Conservation (phyloP, 30 jellyfish, hydroid and myxozoan genomes). For the Cassiopea andromeda region DNA sequence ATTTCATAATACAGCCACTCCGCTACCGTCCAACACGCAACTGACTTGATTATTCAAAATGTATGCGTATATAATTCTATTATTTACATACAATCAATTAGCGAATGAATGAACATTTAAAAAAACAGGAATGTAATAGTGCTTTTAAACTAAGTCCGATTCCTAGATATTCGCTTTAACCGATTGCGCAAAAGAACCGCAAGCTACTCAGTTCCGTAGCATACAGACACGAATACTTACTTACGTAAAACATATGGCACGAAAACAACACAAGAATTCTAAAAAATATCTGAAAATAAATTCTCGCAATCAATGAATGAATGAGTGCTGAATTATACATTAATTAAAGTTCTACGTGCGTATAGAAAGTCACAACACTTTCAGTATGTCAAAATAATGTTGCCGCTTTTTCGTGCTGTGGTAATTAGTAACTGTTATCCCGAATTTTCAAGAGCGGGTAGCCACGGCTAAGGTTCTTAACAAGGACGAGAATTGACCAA, state of each 20-base stretch:
- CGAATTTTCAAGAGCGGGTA: too few relatives aligned
- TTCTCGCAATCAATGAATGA: not conserved
- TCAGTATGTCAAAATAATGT: too few relatives aligned
- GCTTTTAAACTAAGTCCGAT: not conserved
- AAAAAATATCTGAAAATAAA: not conserved
- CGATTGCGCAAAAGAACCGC: not conserved
- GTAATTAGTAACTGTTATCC: too few relatives aligned
- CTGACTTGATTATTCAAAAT: not conserved
- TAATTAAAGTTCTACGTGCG: too few relatives aligned
- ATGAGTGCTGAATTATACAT: too few relatives aligned
- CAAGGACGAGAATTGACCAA: too few relatives aligned
- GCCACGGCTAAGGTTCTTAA: too few relatives aligned
- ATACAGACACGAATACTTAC: not conserved
- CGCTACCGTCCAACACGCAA: not conserved
- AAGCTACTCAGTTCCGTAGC: not conserved
- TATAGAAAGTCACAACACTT: too few relatives aligned
- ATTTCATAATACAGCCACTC: not conserved
- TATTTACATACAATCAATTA: not conserved
- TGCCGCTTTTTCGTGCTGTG: too few relatives aligned
- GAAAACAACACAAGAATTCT: not conserved
- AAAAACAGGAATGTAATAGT: not conserved
- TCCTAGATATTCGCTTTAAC: not conserved
- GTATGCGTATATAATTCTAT: not conserved
- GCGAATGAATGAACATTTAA: not conserved
- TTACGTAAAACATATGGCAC: not conserved